A percentile compares a stretch with the other conserved stretches of the same genome.
Conservation (phyloP, 2,113 vertebrate genomes). For the Promerops cafer region DNA sequence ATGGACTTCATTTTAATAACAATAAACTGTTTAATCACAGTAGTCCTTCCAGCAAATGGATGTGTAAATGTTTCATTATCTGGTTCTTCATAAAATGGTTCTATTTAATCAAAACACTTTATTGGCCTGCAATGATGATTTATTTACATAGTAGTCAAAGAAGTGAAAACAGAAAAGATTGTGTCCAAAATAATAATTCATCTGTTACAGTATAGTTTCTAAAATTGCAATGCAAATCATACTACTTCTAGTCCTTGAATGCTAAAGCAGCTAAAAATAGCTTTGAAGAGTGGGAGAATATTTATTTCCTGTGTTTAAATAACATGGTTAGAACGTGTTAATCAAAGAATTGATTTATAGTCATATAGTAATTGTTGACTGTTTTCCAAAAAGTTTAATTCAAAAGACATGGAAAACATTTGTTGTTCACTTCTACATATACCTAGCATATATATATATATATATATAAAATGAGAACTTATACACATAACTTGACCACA, state of each 20-base stretch:
- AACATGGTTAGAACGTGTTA: background rate
- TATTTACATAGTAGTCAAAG: conserved; percentile 5
- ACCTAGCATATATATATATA: background rate
- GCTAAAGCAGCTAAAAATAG: background rate
- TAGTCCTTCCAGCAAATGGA: background rate
- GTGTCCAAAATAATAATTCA: background rate
- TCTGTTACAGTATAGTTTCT: background rate
- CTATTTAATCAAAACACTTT: conserved; percentile 28
- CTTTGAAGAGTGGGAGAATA: background rate
- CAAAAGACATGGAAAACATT: background rate
- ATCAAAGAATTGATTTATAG: background rate
- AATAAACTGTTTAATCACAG: background rate
- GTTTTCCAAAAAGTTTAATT: background rate
- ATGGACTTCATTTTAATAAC: background rate
- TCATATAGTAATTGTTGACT: background rate
- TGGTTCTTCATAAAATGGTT: background rate
- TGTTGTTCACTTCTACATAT: background rate
- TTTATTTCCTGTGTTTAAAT: background rate
- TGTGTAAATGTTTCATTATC: conserved; percentile 4
- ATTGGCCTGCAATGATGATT: background rate
- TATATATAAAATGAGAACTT: background rate
- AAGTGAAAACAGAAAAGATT: conserved; percentile 5
- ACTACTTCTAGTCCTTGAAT: background rate
- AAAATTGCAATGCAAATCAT: background rate
- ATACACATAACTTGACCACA: background rate